Evolutionary conservation across 2,888 invertebrate genomes (phyloP), one percentile per base, ranked within the genome.

Genomic region (Megastigmus dorsalis): DNA sequence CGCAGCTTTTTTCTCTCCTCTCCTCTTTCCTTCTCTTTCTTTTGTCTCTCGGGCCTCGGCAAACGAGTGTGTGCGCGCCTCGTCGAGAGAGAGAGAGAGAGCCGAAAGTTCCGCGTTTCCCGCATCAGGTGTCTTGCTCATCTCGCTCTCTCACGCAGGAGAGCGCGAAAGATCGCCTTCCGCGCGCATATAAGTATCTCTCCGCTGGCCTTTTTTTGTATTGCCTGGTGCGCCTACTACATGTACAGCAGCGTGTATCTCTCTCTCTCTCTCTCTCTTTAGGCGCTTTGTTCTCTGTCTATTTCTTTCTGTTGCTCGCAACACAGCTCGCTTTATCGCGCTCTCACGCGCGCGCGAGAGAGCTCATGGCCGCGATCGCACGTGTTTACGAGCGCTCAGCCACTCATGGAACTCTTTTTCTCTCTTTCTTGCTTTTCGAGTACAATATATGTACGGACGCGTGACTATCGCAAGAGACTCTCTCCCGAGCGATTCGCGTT

Each of bases 311-410:
- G 5, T 38, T 9, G n/a, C 52, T 50, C 33, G 10, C 48, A 15
- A 45, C 38, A 18, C 38, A 6, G 33, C 10, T 1, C 28, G 5
- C 15, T 23, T 50, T 38, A 52, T 67, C 45, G 13, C 15, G 36
- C 33, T 62, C 23, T 41, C 33, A 33, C 18, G 41, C 20, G 43
- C 28, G 23, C 26, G 54, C 20, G 66, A 41, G 63, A 50, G 57
- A 57, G 41, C 59, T 54, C 65, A 57, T 18, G 65, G 57, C 20
- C 66, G 59, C 52, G 63, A 63, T 71, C 63, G 55, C 63, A 63
- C 63, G 63, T 63, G 71, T 59, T 68, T 68, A 68, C 20, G 48
- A 67, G 57, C 43, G 57, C 36, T 43, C 55, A 20, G 30, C 41
- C 30, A 15, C 41, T 30, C 66, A n/a, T 43, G 38, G 45, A n/a